phyloP scores from a whole-genome alignment of 2,797 vertebrate species.

The Arnoldichthys spilopterus region DNA sequence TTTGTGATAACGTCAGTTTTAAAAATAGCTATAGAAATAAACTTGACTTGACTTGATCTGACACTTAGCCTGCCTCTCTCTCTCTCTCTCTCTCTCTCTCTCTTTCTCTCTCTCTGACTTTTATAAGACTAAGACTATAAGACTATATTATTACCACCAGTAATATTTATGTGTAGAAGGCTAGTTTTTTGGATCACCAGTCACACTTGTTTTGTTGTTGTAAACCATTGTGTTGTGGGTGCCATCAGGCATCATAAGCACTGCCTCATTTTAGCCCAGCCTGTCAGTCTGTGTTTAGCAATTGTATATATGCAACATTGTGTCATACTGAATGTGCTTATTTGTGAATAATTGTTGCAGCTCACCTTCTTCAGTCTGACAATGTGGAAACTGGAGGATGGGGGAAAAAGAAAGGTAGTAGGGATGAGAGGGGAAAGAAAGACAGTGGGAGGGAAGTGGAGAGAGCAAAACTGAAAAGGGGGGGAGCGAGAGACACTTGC shows the following conservation, averaged over 20 bases:
- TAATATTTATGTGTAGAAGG: background rate
- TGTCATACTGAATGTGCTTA: slow-evolving; percentile 11
- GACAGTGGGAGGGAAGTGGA: slow-evolving; percentile 12
- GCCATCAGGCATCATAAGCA: background rate
- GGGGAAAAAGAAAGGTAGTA: too few relatives aligned
- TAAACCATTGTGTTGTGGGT: background rate
- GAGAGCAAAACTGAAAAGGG: slow-evolving; percentile 59
- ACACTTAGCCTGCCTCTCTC: too few relatives aligned
- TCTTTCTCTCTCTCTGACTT: background rate
- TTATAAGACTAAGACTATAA: background rate
- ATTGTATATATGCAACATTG: background rate
- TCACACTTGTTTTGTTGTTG: background rate
- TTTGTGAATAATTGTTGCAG: slow-evolving; percentile 12
- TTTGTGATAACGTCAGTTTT: too few relatives aligned
- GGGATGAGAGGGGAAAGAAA: background rate
- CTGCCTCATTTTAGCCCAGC: background rate
- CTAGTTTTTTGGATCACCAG: background rate
- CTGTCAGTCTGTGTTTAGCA: slow-evolving; percentile 10
- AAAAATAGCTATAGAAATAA: too few relatives aligned
- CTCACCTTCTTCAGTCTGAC: background rate
- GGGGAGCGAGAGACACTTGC: slow-evolving; percentile 69
- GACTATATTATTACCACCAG: background rate
- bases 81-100: background rate
- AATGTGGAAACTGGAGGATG: slow-evolving; percentile 20
- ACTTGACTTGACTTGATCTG: too few relatives aligned